Evolutionary conservation across 2,797 vertebrate genomes (phyloP), one percentile per base, ranked within the genome.

Genomic region (Poecilia velifera): DNA sequence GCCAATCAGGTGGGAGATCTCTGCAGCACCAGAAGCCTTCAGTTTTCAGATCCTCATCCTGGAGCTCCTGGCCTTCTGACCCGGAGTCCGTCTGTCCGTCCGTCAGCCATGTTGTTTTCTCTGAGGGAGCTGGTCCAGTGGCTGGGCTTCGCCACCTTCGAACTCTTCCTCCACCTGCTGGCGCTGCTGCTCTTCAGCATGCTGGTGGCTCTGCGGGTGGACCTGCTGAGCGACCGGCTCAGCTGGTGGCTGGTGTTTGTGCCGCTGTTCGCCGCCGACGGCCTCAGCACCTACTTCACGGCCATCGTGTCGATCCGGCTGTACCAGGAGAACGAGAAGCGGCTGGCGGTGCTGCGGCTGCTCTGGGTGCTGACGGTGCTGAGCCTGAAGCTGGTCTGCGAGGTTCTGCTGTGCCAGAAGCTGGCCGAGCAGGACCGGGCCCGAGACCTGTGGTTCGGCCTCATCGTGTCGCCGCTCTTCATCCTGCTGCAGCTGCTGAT

Each of bases 261-360:
- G 22, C 98, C 98, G 0, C 95, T 99, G 86, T 99, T 99, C 10
- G 96, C 97, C 0, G 98, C 98, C 0, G 98, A 99, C 5, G 98
- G 98, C n/a, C 97, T 99, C 87, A 99, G 98, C 96, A 97, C 98
- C 62, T 99, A 99, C 87, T 99, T 99, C 95, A 99, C 98, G 1
- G 95, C 98, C 91, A 99, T 99, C 53, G 98, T 99, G 36, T 98
- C 98, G 6, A 98, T 99, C 87, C 97, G 98, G 5, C 97, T 99
- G 31, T 99, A 98, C 95, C 98, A 98, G 94, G 98, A 99, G 79
- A 98, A 98, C 0, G 98, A 99, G 94, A 98, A 98, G 93, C 96
- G 98, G 0, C 95, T 99, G 82, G 98, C 98, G 0, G 97, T 99
- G 88, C 95, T 99, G 86, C 96, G 98, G 70, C 97, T 99, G 82